These are phyloP conservation scores for Pangasianodon hypophthalmus DNA, from an alignment of 2,113 vertebrate species.

Conservation along the genomic window DNA sequence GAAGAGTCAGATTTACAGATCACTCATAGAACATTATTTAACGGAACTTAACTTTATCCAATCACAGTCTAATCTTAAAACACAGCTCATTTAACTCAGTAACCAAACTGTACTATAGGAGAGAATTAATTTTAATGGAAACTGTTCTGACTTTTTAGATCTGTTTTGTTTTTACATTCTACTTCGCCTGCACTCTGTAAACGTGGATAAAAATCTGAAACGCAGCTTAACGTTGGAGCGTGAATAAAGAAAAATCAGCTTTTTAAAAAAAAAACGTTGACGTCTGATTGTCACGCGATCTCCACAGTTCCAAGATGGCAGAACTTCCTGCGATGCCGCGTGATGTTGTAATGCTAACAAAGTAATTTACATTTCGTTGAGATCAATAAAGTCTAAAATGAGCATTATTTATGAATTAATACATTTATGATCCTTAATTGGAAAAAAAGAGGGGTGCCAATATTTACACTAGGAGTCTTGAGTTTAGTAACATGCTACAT, in stretches of 20 bases:
- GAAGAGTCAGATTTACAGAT: background rate
- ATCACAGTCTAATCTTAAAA: background rate
- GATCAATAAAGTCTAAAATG: background rate
- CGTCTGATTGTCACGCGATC: background rate
- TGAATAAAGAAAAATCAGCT: no score
- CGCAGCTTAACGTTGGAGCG: no score
- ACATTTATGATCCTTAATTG: background rate
- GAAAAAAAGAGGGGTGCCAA: no score
- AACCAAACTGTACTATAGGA: background rate
- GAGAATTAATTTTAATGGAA: no score
- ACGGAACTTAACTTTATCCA: background rate
- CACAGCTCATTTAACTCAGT: background rate
- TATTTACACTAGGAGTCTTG: no score
- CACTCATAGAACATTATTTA: background rate
- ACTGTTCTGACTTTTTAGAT: no score
- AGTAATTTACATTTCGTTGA: background rate
- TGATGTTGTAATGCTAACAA: background rate
- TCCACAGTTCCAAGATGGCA: background rate
- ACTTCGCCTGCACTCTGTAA: no score
- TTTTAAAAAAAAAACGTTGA: no score
- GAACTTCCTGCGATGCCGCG: background rate
- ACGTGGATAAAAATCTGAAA: no score
- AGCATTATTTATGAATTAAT: background rate
- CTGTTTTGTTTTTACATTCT: no score
- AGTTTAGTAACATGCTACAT: no score